These are phyloP conservation scores for Smittia aterrima DNA, from an alignment of 2,888 invertebrate species.

Conservation along the genomic window DNA sequence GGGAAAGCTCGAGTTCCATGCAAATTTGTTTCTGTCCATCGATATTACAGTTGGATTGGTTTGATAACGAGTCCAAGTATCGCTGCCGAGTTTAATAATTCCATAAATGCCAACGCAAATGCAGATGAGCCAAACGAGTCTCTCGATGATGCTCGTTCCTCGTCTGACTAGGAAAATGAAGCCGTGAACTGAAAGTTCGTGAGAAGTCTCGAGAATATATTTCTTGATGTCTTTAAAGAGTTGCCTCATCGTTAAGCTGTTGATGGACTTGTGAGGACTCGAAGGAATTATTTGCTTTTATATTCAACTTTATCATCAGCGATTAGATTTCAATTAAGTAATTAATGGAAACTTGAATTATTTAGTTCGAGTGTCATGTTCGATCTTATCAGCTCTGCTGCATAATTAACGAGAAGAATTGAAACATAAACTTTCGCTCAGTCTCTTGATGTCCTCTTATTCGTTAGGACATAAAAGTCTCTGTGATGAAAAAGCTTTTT, in stretches of 20 bases:
- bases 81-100: slow-evolving; percentile 58
- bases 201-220: slow-evolving; percentile 51
- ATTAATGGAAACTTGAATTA: background rate
- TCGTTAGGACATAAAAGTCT: too few species aligned
- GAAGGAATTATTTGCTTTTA: too few species aligned
- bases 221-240: slow-evolving; percentile 46
- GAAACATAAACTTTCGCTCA: too few species aligned
- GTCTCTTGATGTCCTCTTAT: too few species aligned
- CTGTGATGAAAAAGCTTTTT: too few species aligned
- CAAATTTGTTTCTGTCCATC: slow-evolving; percentile 69
- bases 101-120: slow-evolving; percentile 59
- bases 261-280: too few species aligned
- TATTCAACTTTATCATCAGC: too few species aligned
- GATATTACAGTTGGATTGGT: slow-evolving; percentile 71
- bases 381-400: background rate
- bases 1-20: slow-evolving; percentile 72
- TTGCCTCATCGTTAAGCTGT: background rate
- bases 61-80: slow-evolving; percentile 65
- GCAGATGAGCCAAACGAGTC: slow-evolving; percentile 59
- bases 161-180: slow-evolving; percentile 51
- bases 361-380: background rate
- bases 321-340: background rate
- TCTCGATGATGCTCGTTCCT: slow-evolving; percentile 51
- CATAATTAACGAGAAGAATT: too few species aligned
- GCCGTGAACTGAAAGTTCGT: slow-evolving; percentile 53